Percentiles rank a stretch among this genome's conserved stretches.
These are phyloP conservation scores for Teleogryllus occipitalis DNA, from an alignment of 1,140 invertebrate genomes.

Conservation along the genomic window DNA sequence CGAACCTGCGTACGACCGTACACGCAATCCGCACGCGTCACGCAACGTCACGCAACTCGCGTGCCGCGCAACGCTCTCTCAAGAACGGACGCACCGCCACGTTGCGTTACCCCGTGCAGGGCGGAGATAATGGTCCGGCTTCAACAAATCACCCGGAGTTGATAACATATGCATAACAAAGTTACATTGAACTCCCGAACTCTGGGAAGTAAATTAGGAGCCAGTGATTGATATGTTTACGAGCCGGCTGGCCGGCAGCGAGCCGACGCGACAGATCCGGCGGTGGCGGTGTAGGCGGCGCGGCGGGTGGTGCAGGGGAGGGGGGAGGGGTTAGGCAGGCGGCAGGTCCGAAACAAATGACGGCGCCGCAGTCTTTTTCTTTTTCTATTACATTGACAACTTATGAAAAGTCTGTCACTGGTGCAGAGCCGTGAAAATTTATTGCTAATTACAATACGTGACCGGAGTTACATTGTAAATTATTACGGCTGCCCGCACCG, in stretches of 20 bases:
- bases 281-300: too few relatives aligned
- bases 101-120: too few relatives aligned
- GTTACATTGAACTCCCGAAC: not conserved
- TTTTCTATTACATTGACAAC: constrained; percentile 5
- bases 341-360: not conserved
- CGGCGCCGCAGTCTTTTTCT: not conserved
- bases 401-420: constrained; percentile 1
- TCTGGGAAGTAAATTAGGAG: constrained; percentile 1
- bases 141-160: not conserved
- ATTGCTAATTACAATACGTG: not conserved
- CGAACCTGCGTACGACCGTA: too few relatives aligned
- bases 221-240: not conserved
- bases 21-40: too few relatives aligned
- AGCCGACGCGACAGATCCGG: not conserved
- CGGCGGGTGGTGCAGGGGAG: too few relatives aligned
- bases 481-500: not conserved
- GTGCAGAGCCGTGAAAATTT: not conserved
- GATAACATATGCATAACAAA: constrained; percentile 5
- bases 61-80: too few relatives aligned
- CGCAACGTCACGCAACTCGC: too few relatives aligned
- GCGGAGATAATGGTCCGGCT: not conserved
- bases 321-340: too few relatives aligned
- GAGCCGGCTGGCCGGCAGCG: not conserved
- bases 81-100: too few relatives aligned
- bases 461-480: not conserved